Evolutionary conservation across 1,140 invertebrate species (phyloP).

Genomic region (Alviniconcha marisindica): DNA sequence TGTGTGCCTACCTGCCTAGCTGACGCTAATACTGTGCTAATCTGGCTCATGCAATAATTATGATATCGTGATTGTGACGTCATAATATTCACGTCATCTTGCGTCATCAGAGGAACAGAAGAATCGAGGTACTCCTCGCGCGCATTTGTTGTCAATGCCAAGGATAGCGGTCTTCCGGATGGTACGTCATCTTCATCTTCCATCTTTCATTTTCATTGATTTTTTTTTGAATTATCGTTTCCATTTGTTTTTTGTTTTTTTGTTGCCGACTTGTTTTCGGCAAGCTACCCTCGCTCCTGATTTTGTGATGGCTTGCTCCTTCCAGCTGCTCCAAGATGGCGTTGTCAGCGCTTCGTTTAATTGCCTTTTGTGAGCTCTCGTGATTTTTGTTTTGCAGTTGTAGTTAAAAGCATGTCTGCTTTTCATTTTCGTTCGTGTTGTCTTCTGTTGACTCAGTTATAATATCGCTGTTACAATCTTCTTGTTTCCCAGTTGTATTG

Average conservation of each 20-base stretch:
- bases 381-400: too few species aligned
- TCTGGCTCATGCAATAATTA: too few species aligned
- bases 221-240: conserved; percentile 35
- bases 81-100: neutral
- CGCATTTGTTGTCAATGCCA: neutral
- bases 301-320: too few species aligned
- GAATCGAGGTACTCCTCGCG: neutral
- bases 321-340: too few species aligned
- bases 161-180: neutral
- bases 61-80: too few species aligned
- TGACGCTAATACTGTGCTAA: too few species aligned
- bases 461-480: too few species aligned
- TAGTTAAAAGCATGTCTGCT: too few species aligned
- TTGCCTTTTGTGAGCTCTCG: conserved; percentile 17
- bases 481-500: neutral
- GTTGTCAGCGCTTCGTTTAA: neutral
- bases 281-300: neutral
- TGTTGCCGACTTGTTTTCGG: conserved; percentile 30
- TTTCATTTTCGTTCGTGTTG: too few species aligned
- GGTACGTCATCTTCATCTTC: conserved; percentile 20
- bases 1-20: too few species aligned
- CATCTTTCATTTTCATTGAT: neutral
- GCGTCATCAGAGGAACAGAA: neutral
- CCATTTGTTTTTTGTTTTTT: conserved; percentile 50
- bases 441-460: too few species aligned